Evolutionary conservation across 2,113 vertebrate species (phyloP), one percentile per base, ranked within the genome.

Genomic region (Cinclus mexicanus): DNA sequence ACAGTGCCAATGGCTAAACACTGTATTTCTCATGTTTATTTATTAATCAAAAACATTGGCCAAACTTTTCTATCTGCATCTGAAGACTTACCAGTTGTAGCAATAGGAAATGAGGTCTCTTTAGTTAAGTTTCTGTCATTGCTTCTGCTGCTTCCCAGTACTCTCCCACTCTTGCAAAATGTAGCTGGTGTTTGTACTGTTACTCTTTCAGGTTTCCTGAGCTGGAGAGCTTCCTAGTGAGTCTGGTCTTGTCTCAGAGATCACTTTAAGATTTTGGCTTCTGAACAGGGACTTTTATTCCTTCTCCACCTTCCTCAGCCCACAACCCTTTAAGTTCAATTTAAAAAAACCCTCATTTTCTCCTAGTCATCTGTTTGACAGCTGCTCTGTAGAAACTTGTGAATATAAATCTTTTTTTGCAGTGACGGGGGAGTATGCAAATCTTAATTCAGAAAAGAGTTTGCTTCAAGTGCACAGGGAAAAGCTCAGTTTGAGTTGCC

Each of bases 321-420:
- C 76, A 80, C 89, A 61, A 14, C 55, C 44, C 53, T 52, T 80
- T 33, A 61, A 90, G 47, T 77, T 94, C 46, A 82, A 33, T 63
- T 72, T 31, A 68, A 85, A 89, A 76, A 53, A 37, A 0, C 5
- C 41, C 46, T 80, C 31, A 20, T 95, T 94, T 91, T 95, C 71
- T 95, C 67, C 65, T 89, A 93, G 94, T 95, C 78, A 95, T 94
- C 95, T 95, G 87, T 85, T 91, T 95, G 93, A 96, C 94, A 96
- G 94, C 94, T 97, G 95, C 95, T 94, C 76, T 77, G 82, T 69
- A 96, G 80, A 90, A 94, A 93, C 94, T 95, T 97, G 96, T 90
- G 95, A 97, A 97, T 94, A 92, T 92, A 77, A 83, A 77, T 94
- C 92, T 95, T 96, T 97, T 95, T 96, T 96, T 95, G 91, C 88